Percentiles rank a stretch among this genome's conserved stretches.
Evolutionary conservation across 1,140 invertebrate genomes (phyloP).

Genomic region (Maconellicoccus hirsutus): DNA sequence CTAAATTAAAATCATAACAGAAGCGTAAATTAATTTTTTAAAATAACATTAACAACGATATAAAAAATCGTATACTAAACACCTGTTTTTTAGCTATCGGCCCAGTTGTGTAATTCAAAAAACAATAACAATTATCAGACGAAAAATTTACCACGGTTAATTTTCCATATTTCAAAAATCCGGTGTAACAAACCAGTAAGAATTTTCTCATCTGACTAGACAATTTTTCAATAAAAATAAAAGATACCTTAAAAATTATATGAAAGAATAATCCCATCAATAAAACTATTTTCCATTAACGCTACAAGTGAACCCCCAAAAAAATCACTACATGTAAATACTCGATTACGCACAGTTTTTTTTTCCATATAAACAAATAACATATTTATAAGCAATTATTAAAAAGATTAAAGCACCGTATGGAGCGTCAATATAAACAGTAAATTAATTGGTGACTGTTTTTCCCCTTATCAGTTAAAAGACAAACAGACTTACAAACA

Average conservation of each 20-base stretch:
- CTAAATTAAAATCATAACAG: neutral
- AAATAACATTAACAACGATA: constrained; percentile 18
- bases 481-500: neutral
- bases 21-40: constrained; percentile 16
- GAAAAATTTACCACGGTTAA: neutral
- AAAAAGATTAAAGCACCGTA: constrained; percentile 14
- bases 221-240: neutral
- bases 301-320: too few species aligned
- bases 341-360: neutral
- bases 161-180: neutral
- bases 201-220: constrained; percentile 16
- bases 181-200: neutral
- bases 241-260: constrained; percentile 11
- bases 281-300: neutral
- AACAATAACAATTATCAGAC: neutral
- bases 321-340: too few species aligned
- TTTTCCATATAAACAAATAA: neutral
- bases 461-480: neutral
- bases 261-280: constrained; percentile 4
- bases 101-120: neutral
- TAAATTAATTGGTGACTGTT: constrained; percentile 20
- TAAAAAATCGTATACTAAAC: constrained; percentile 20
- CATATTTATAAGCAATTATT: neutral
- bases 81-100: neutral
- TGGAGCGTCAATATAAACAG: neutral